Evolutionary conservation across 2,888 invertebrate genomes (phyloP).

Genomic region (Platycnemis pennipes): DNA sequence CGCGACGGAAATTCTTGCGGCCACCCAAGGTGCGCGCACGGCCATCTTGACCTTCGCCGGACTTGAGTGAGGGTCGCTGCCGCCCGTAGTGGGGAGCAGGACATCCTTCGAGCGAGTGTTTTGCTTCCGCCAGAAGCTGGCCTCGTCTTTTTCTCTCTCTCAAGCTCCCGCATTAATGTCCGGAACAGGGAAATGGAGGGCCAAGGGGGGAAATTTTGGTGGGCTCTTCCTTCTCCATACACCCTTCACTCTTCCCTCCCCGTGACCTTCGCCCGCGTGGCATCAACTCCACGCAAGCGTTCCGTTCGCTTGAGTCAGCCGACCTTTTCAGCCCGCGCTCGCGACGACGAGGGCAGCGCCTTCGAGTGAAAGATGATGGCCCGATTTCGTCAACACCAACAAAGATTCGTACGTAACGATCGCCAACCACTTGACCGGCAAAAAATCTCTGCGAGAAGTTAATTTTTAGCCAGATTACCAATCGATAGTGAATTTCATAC

Average conservation of each 20-base stretch:
- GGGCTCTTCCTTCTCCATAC: not conserved
- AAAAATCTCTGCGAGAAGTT: too few species aligned
- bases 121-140: not conserved
- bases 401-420: too few species aligned
- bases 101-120: not conserved
- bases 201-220: not conserved
- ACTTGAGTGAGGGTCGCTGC: not conserved
- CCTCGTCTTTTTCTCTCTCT: not conserved
- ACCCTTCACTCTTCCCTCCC: not conserved
- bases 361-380: too few species aligned
- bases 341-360: too few species aligned
- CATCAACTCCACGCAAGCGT: not conserved
- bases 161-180: not conserved
- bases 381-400: too few species aligned
- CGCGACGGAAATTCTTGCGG: not conserved
- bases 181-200: not conserved
- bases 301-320: not conserved
- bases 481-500: too few species aligned
- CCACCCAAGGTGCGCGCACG: not conserved
- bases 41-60: slow-evolving; percentile 11
- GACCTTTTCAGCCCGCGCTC: not conserved
- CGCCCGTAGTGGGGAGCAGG: not conserved
- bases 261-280: not conserved
- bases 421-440: too few species aligned
- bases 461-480: too few species aligned